Evolutionary conservation across 2,113 vertebrate genomes (phyloP).

Genomic region (Periophthalmus modestus): DNA sequence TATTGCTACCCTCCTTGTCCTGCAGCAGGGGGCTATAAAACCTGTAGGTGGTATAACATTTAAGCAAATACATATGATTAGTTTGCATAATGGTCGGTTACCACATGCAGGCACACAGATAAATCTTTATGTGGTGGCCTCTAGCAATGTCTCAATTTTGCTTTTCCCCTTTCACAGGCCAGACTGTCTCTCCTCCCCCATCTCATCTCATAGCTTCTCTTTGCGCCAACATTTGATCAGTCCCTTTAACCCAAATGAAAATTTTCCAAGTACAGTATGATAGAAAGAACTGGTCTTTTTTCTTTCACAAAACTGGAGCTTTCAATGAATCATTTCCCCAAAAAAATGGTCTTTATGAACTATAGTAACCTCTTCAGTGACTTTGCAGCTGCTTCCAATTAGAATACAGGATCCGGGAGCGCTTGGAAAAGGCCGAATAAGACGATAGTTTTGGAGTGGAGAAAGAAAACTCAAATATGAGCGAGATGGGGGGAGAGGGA

Average conservation of each 20-base stretch:
- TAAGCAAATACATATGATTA: neutral
- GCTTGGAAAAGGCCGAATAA: slow-evolving; percentile 32
- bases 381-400: slow-evolving; percentile 78
- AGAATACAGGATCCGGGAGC: slow-evolving; percentile 62
- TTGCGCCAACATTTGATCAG: neutral
- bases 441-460: slow-evolving; percentile 30
- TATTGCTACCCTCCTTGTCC: neutral
- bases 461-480: slow-evolving; percentile 35
- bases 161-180: neutral
- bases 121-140: slow-evolving; percentile 8
- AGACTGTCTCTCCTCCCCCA: neutral
- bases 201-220: neutral
- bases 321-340: slow-evolving; percentile 40
- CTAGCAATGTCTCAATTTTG: neutral
- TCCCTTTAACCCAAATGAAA: slow-evolving; percentile 8
- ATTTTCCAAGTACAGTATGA: slow-evolving; percentile 19
- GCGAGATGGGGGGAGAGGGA: neutral
- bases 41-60: neutral
- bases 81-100: slow-evolving; percentile 5
- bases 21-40: neutral
- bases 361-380: slow-evolving; percentile 71
- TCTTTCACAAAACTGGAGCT: slow-evolving; percentile 34
- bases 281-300: slow-evolving; percentile 11
- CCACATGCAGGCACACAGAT: neutral
- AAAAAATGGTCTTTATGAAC: slow-evolving; percentile 57